phyloP scores from a whole-genome alignment of 2,888 invertebrate species.

The Hymenopus coronatus region DNA sequence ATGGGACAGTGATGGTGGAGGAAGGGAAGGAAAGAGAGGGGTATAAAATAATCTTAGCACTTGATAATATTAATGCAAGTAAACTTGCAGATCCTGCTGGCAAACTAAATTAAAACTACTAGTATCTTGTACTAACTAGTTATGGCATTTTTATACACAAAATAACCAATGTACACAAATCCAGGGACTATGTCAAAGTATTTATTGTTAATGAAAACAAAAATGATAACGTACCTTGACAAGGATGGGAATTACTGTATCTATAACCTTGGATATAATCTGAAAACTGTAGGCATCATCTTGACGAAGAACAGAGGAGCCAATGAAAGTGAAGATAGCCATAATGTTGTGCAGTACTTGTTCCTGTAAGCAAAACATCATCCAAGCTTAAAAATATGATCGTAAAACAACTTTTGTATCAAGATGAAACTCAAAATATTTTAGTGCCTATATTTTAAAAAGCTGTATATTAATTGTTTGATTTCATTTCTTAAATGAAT shows the following conservation, averaged over 20 bases:
- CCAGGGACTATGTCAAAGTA: no score
- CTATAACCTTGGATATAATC: conserved; percentile 85
- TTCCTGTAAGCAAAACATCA: conserved; percentile 45
- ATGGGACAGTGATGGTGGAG: no score
- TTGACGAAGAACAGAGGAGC: conserved; percentile 85
- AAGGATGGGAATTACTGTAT: conserved; percentile 85
- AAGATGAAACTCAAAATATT: not conserved
- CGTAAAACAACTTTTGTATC: not conserved
- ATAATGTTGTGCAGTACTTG: conserved; percentile 90
- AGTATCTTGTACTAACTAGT: no score
- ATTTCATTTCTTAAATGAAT: no score
- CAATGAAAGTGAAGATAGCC: conserved; percentile 97
- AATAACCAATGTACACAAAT: no score
- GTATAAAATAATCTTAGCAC: no score
- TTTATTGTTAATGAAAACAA: no score
- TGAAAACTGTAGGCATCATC: conserved; percentile 95
- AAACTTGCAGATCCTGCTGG: no score
- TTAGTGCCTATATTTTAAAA: not conserved
- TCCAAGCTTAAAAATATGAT: not conserved
- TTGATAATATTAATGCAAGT: no score
- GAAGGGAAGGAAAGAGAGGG: no score
- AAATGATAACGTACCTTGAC: conserved; percentile 47
- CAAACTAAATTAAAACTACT: no score
- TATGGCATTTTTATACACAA: no score
- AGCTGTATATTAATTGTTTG: not conserved